These are phyloP conservation scores for Adineta ricciae DNA, from an alignment of 2,888 invertebrate species.

Conservation along the genomic window DNA sequence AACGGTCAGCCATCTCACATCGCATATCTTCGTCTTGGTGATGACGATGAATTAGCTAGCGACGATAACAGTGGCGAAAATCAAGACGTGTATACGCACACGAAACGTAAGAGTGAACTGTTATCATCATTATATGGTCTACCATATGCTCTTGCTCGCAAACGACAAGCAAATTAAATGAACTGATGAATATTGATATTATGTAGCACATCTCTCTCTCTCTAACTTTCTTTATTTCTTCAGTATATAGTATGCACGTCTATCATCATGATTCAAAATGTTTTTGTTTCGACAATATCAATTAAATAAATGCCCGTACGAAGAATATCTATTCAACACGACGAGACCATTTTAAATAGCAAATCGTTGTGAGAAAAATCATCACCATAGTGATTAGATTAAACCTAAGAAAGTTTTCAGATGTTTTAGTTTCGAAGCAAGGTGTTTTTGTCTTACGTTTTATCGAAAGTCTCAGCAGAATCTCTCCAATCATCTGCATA, in stretches of 20 bases:
- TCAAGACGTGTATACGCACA: not conserved
- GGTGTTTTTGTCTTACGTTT: not conserved
- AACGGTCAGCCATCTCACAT: not conserved
- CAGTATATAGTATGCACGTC: not conserved
- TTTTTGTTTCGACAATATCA: not conserved
- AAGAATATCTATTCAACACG: not conserved
- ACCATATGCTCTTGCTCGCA: not conserved
- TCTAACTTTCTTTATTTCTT: not conserved
- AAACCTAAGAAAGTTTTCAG: no score
- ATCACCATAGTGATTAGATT: not conserved
- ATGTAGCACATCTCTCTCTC: not conserved
- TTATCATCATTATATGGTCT: not conserved
- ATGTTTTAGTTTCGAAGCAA: no score
- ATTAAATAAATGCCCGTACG: not conserved
- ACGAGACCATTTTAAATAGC: not conserved
- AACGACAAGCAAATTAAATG: not conserved
- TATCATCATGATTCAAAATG: not conserved
- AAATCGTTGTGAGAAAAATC: not conserved
- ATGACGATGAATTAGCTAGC: not conserved
- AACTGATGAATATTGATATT: no score
- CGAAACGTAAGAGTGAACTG: conserved; percentile 3
- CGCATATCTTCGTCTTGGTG: not conserved
- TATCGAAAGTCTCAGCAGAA: not conserved
- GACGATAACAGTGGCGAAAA: not conserved
- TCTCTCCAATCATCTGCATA: not conserved